A percentile compares a stretch with the other conserved stretches of the same genome.
These are phyloP conservation scores for Anodontia alba DNA, from an alignment of 2,888 invertebrate species.

Conservation along the genomic window DNA sequence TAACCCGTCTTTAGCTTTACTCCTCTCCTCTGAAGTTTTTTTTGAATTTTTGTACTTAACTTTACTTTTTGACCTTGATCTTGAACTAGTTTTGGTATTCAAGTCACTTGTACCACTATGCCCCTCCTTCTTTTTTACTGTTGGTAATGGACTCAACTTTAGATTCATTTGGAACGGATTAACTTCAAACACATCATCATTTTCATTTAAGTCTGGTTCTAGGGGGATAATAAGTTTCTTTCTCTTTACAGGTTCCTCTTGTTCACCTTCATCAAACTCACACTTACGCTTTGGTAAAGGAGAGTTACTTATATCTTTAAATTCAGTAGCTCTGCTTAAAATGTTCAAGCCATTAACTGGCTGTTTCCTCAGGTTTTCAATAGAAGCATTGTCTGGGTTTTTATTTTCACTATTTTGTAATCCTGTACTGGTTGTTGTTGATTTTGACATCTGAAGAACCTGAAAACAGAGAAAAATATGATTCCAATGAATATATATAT, in stretches of 20 bases:
- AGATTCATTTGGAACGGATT: neutral
- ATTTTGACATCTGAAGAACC: constrained; percentile 64
- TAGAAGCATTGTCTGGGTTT: constrained; percentile 39
- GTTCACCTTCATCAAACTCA: neutral
- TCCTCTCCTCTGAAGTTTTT: neutral
- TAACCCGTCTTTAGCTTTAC: neutral
- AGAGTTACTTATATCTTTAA: constrained; percentile 60
- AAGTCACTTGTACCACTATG: neutral
- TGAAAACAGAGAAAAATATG: constrained; percentile 18
- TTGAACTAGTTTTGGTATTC: neutral
- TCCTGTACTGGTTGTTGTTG: constrained; percentile 53
- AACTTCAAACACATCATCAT: constrained; percentile 11
- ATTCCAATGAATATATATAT: too few species aligned
- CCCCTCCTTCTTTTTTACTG: neutral
- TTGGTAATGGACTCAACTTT: neutral
- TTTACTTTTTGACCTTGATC: neutral
- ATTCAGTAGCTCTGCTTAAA: constrained; percentile 36
- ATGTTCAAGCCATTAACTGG: neutral
- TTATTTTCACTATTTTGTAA: constrained; percentile 44
- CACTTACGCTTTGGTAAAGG: constrained; percentile 43
- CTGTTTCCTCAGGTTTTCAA: neutral
- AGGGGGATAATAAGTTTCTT: constrained; percentile 65
- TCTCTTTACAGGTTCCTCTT: constrained; percentile 6
- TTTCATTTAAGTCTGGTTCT: constrained; percentile 62
- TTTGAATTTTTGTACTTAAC: neutral